These are phyloP conservation scores for Scaeva pyrastri DNA, from an alignment of 2,888 invertebrate species.

Conservation along the genomic window DNA sequence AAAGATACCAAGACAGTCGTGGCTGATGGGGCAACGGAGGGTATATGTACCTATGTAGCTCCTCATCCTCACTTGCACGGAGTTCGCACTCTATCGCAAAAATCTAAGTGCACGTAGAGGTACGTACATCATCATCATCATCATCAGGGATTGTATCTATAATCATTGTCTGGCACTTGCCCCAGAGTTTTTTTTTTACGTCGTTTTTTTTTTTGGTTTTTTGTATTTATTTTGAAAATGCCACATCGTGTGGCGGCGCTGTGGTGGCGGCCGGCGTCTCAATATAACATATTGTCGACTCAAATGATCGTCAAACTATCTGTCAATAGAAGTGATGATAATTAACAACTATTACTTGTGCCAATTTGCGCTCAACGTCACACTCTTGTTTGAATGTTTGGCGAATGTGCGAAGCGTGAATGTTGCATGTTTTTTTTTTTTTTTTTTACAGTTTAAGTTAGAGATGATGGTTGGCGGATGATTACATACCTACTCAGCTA, in stretches of 20 bases:
- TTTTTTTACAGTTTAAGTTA: not conserved
- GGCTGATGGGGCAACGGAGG: not conserved
- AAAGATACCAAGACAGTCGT: not conserved
- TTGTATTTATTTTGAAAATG: conserved; percentile 39
- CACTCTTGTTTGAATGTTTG: conserved; percentile 58
- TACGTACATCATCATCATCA: conserved; percentile 58
- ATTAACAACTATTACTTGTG: conserved; percentile 73
- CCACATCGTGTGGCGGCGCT: conserved; percentile 62
- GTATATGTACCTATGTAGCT: no score
- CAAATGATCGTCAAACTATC: conserved; percentile 74
- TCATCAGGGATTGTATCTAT: conserved; percentile 68
- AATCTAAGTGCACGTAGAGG: conserved; percentile 50
- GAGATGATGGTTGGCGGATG: conserved; percentile 10
- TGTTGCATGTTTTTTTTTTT: conserved; percentile 21
- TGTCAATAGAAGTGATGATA: conserved; percentile 72
- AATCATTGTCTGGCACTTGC: conserved; percentile 74
- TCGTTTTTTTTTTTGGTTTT: conserved; percentile 11
- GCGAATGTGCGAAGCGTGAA: not conserved
- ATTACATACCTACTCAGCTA: not conserved
- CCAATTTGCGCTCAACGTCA: conserved; percentile 64
- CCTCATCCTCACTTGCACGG: conserved; percentile 11
- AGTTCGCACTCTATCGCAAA: conserved; percentile 63
- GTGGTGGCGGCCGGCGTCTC: conserved; percentile 47
- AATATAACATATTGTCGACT: conserved; percentile 62
- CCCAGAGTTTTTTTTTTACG: conserved; percentile 52